Evolutionary conservation across 2,113 vertebrate species (phyloP), one percentile per base, ranked within the genome.

Genomic region (Tachysurus fulvidraco): DNA sequence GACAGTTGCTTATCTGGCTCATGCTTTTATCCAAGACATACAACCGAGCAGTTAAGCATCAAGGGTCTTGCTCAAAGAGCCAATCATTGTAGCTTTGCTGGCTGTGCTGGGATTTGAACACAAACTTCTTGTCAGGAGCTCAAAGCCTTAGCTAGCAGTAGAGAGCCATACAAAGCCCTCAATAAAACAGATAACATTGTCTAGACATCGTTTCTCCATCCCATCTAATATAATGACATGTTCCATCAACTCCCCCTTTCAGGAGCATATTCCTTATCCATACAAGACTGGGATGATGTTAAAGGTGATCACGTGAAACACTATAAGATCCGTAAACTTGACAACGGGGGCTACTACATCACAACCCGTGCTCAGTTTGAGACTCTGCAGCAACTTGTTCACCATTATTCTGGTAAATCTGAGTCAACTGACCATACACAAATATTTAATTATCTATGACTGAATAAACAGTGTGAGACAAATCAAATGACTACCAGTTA

Each of bases 221-320:
- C 30, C n/a, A 9, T 11, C 10, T 69, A 12, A 81, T 83, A 69
- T 67, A 4, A 67, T 71, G 21, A 19, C 1, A 36, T 59, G 12
- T 84, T 54, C 50, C 12, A 13, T 60, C 30, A 1, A 81, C 65
- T 85, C 21, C 5, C 41, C 69, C 19, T 88, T 92, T 87, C 92
- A 99, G 98, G 98, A 94, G 98, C 98, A 92, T 99, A 97, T 94
- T 99, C 98, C 86, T 95, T 99, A 86, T 99, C 98, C 87, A 99
- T 99, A 94, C 97, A 98, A 90, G 98, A 99, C 88, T 99, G 98
- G 98, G 98, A 99, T 89, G 98, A 99, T 92, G 95, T 98, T 94
- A 99, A 99, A 94, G 98, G 98, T 90, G 97, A 99, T 90, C 98
- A 99, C 11, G 98, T 99, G 92, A 99, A 99, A 93, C 98, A 99